phyloP scores from a whole-genome alignment of 2,888 invertebrate species.

The Hydroisotoma schaefferi region DNA sequence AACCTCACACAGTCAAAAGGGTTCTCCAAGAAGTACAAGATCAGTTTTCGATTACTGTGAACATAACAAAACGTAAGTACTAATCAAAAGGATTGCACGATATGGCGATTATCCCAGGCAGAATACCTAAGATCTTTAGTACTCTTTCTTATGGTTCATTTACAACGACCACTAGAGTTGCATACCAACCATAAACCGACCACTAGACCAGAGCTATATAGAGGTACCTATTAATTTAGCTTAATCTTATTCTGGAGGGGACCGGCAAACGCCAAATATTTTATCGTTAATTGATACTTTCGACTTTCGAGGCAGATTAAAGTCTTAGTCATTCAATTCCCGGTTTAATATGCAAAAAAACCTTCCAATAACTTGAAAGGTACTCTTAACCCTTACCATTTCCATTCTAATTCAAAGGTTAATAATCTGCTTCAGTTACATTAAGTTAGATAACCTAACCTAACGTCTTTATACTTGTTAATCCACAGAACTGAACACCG shows the following conservation, averaged over 20 bases:
- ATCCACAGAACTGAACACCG: too few species aligned
- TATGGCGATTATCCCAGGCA: not conserved
- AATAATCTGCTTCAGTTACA: too few species aligned
- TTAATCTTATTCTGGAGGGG: not conserved
- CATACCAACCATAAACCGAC: not conserved
- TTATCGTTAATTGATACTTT: constrained; percentile 1
- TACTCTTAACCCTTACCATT: not conserved
- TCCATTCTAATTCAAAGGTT: too few species aligned
- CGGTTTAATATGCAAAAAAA: too few species aligned
- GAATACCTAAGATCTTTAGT: not conserved
- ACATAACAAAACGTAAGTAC: too few species aligned
- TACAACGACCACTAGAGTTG: not conserved
- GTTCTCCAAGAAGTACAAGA: too few species aligned
- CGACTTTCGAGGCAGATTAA: not conserved
- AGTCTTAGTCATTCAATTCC: too few species aligned
- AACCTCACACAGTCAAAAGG: too few species aligned
- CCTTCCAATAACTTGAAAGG: too few species aligned
- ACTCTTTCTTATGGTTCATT: not conserved
- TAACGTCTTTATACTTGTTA: too few species aligned
- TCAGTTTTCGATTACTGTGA: too few species aligned
- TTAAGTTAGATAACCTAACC: too few species aligned
- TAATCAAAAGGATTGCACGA: not conserved
- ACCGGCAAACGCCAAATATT: constrained; percentile 11
- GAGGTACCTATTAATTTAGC: not conserved
- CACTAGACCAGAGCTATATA: not conserved